Percentiles rank a stretch among this genome's conserved stretches.
Evolutionary conservation across 2,888 invertebrate genomes (phyloP).

Genomic region (Anaspis maculata): DNA sequence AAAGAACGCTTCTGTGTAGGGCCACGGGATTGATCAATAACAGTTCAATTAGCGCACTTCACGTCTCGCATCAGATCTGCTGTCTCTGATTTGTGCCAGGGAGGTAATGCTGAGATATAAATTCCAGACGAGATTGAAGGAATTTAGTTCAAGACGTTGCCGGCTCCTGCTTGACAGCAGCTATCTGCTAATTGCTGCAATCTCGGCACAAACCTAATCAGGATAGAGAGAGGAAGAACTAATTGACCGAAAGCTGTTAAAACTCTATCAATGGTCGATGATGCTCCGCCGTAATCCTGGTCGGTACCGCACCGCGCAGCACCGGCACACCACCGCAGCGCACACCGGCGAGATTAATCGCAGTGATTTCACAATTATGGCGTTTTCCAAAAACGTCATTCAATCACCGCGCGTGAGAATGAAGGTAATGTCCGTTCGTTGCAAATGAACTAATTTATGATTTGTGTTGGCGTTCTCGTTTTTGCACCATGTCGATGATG

Average conservation of each 20-base stretch:
- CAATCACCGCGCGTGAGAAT: too few species aligned
- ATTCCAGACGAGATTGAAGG: conserved; percentile 15
- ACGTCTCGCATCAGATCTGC: conserved; percentile 7
- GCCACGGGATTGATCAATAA: conserved; percentile 14
- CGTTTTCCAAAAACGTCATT: too few species aligned
- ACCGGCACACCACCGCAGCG: too few species aligned
- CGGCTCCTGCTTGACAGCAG: conserved; percentile 17
- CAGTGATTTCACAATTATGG: too few species aligned
- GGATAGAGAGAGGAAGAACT: conserved; percentile 14
- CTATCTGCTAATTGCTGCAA: conserved; percentile 21
- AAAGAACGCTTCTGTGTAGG: too few species aligned
- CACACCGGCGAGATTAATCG: too few species aligned
- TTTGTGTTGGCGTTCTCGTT: too few species aligned
- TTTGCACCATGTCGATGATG: too few species aligned
- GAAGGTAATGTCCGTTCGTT: too few species aligned
- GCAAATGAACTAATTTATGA: too few species aligned
- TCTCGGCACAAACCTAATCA: conserved; percentile 18
- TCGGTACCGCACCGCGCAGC: not conserved
- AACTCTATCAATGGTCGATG: conserved; percentile 19
- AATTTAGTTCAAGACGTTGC: conserved; percentile 15
- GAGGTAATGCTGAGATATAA: conserved; percentile 11
- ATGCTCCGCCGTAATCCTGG: conserved; percentile 2
- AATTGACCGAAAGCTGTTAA: conserved; percentile 18
- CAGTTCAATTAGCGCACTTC: conserved; percentile 14
- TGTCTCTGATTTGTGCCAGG: not conserved